Evolutionary conservation across 1,140 invertebrate genomes (phyloP).

Genomic region (Megathymus violae): DNA sequence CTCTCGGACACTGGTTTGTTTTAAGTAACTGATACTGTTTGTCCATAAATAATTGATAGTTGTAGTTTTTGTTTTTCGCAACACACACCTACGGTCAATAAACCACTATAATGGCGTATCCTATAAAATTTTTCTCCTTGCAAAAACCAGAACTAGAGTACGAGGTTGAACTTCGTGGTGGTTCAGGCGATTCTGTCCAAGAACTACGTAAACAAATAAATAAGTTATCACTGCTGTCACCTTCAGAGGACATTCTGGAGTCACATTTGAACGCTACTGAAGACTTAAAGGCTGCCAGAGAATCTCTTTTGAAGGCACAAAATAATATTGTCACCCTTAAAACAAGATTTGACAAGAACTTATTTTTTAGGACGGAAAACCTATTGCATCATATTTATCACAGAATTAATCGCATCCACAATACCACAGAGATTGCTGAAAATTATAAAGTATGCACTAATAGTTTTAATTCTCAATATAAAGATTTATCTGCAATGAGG

Average conservation of each 20-base stretch:
- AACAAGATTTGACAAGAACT: slow-evolving; percentile 34
- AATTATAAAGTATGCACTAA: slow-evolving; percentile 7
- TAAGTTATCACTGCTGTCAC: slow-evolving; percentile 21
- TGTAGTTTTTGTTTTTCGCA: no score
- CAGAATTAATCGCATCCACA: slow-evolving; percentile 37
- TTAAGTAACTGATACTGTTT: no score
- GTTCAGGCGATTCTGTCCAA: slow-evolving; percentile 25
- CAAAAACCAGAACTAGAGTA: slow-evolving; percentile 9
- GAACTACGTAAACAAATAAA: slow-evolving; percentile 41
- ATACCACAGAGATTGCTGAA: slow-evolving; percentile 7
- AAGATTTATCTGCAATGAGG: slow-evolving; percentile 5
- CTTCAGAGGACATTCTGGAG: slow-evolving; percentile 43
- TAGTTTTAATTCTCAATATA: slow-evolving; percentile 20
- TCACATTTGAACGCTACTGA: slow-evolving; percentile 34
- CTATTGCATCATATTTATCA: slow-evolving; percentile 44
- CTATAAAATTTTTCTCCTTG: neutral
- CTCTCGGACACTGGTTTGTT: no score
- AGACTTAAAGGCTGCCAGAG: slow-evolving; percentile 32
- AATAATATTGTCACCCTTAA: slow-evolving; percentile 16
- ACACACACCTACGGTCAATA: no score
- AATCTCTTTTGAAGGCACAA: slow-evolving; percentile 22
- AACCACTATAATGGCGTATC: neutral
- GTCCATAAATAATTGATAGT: no score
- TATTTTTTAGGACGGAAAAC: slow-evolving; percentile 36
- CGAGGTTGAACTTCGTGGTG: neutral